These are phyloP conservation scores for Stichopus chloronotus DNA, from an alignment of 35 echinoderm and acorn worm genomes.

Conservation along the genomic window DNA sequence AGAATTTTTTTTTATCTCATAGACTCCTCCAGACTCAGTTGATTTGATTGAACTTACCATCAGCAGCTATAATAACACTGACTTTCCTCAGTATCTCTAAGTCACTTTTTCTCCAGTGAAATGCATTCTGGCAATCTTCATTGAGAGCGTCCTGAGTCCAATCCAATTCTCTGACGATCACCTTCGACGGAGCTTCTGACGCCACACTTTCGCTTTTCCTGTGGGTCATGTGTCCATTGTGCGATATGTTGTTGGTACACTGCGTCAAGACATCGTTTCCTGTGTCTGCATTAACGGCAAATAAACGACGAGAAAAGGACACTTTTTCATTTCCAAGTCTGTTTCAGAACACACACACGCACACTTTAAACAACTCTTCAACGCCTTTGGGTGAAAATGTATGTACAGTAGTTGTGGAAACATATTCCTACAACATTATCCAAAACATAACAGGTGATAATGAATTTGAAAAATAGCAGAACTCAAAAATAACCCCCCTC, in stretches of 20 bases:
- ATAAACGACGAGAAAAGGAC: too few relatives aligned
- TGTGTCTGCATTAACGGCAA: background rate
- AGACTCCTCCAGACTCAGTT: too few relatives aligned
- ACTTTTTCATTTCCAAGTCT: too few relatives aligned
- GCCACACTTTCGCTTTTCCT: background rate
- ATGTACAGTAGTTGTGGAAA: too few relatives aligned
- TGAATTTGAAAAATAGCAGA: too few relatives aligned
- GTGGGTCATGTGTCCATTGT: background rate
- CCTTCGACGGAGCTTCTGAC: background rate
- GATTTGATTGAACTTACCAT: background rate
- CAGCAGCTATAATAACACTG: slow-evolving; percentile 17
- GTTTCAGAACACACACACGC: too few relatives aligned
- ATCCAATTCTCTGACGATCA: slow-evolving; percentile 22
- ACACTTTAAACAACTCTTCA: too few relatives aligned
- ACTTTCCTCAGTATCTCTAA: background rate
- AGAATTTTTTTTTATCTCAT: too few relatives aligned
- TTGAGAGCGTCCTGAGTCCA: background rate
- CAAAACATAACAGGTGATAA: too few relatives aligned
- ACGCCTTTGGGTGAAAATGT: too few relatives aligned
- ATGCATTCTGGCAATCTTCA: background rate
- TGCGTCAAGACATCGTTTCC: background rate
- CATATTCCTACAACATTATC: too few relatives aligned
- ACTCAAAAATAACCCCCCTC: too few relatives aligned
- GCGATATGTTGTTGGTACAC: background rate
- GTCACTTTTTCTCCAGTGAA: slow-evolving; percentile 38